A percentile compares a stretch with the other conserved stretches of the same genome.
Evolutionary conservation across 1,140 invertebrate genomes (phyloP).

Genomic region (Cryptotermes secundus): DNA sequence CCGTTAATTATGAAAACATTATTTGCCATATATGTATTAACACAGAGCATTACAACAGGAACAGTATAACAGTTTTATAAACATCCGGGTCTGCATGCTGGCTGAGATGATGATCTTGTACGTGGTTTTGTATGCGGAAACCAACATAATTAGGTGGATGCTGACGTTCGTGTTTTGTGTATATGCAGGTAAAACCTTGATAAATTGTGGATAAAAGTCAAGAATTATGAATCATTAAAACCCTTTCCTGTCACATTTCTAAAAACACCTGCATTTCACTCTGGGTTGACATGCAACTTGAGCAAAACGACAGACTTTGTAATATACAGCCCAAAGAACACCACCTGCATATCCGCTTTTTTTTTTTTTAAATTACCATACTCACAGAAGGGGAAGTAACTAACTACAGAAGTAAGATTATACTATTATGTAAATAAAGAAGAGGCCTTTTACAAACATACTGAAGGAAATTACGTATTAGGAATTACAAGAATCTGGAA

Average conservation of each 20-base stretch:
- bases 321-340: neutral
- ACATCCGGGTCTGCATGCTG: too few species aligned
- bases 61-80: too few species aligned
- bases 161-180: too few species aligned
- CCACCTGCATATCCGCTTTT: neutral
- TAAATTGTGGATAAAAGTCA: neutral
- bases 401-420: neutral
- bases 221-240: neutral
- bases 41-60: too few species aligned
- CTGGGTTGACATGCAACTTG: neutral
- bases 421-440: neutral
- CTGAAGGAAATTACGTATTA: neutral
- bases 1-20: too few species aligned
- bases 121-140: too few species aligned
- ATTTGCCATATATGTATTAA: too few species aligned
- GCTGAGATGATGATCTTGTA: too few species aligned
- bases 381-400: neutral
- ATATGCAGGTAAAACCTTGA: too few species aligned
- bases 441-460: neutral
- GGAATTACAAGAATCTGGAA: too few species aligned
- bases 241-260: neutral
- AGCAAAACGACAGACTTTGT: neutral
- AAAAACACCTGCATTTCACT: neutral
- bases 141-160: too few species aligned
- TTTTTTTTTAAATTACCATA: neutral